Conservation (phyloP, 92 coral and sea anemone genomes). For the Actinostola sp. region DNA sequence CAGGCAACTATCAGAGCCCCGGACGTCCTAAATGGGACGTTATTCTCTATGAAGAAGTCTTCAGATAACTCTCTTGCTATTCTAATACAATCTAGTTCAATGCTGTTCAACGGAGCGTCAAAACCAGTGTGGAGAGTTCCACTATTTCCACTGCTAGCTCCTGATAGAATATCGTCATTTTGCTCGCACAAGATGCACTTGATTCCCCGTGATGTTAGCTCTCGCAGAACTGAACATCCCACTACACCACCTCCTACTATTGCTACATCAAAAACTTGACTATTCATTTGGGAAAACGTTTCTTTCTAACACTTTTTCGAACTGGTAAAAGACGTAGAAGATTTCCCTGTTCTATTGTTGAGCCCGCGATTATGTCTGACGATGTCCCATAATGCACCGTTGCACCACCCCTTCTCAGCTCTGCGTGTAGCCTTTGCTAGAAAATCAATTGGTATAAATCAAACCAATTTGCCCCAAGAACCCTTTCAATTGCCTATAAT, state of each 20-base stretch:
- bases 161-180: conserved; percentile 52
- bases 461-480: too few relatives aligned
- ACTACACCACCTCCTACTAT: conserved; percentile 82
- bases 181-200: conserved; percentile 71
- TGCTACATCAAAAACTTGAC: conserved; percentile 44
- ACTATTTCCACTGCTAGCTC: conserved; percentile 82
- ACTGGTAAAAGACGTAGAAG: background rate
- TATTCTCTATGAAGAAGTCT: conserved; percentile 45
- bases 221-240: conserved; percentile 70
- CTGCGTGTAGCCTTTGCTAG: too few relatives aligned
- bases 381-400: too few relatives aligned
- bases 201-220: conserved; percentile 63
- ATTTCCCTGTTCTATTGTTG: background rate
- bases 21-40: conserved; percentile 56
- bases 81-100: conserved; percentile 65
- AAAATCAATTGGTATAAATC: too few relatives aligned
- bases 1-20: conserved; percentile 80
- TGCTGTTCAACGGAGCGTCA: conserved; percentile 66
- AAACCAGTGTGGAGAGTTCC: conserved; percentile 83
- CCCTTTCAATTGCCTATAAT: too few relatives aligned
- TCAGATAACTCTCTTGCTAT: conserved; percentile 50
- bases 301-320: background rate
- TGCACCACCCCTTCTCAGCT: too few relatives aligned
- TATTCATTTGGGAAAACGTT: conserved; percentile 8
- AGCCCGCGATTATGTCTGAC: background rate